A percentile compares a stretch with the other conserved stretches of the same genome.
Conservation (phyloP, 2,113 vertebrate species). For the Hippolais icterina region DNA sequence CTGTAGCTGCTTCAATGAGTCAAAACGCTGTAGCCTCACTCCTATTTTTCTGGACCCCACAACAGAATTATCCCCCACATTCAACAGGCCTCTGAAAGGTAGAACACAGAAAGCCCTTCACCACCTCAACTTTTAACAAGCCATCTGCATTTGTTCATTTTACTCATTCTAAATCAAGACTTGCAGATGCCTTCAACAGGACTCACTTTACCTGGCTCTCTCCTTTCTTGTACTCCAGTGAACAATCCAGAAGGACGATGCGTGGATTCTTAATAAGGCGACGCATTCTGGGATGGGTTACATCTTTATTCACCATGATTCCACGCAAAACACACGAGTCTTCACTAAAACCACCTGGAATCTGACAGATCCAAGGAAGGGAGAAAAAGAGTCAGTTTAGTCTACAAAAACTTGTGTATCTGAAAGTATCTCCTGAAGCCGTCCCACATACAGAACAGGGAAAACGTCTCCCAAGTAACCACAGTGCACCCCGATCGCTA, state of each 20-base stretch:
- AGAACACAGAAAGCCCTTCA: neutral
- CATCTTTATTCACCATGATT: conserved; percentile 96
- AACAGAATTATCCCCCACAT: neutral
- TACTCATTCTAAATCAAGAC: neutral
- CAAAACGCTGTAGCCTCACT: neutral
- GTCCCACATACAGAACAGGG: neutral
- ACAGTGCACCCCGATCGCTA: rapidly evolving
- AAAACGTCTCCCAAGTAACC: neutral
- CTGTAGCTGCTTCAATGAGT: neutral
- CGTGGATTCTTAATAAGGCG: conserved; percentile 88
- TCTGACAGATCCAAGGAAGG: conserved; percentile 61
- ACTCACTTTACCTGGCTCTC: conserved; percentile 88
- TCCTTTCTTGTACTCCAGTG: conserved; percentile 96
- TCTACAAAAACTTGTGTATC: neutral
- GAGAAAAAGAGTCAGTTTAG: neutral
- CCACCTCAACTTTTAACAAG: neutral
- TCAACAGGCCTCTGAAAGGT: neutral
- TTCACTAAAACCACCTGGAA: conserved; percentile 91
- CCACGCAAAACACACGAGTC: conserved; percentile 89
- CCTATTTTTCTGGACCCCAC: neutral
- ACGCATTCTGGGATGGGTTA: conserved; percentile 92
- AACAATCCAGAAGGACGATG: conserved; percentile 91
- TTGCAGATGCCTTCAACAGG: rapidly evolving
- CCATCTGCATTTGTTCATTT: rapidly evolving
- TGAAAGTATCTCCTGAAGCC: neutral